A percentile compares a stretch with the other conserved stretches of the same genome.
Evolutionary conservation across 2,113 vertebrate species (phyloP).

Genomic region (Speoplatyrhinus poulsoni): DNA sequence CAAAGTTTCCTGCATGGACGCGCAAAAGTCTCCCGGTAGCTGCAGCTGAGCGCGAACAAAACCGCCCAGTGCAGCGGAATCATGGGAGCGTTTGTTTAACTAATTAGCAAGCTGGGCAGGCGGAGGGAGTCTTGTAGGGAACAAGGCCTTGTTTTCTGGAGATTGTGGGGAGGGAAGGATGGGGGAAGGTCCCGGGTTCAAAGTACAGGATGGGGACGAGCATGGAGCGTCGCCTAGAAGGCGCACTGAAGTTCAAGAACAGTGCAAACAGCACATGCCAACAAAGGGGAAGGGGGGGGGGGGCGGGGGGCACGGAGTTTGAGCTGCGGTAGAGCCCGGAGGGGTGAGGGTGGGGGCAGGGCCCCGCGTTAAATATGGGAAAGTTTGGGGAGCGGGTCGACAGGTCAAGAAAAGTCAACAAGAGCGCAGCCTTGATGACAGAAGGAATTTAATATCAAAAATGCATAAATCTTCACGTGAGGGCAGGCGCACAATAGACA

Average conservation of each 20-base stretch:
- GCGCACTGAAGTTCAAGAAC: constrained; percentile 98
- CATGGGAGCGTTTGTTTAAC: constrained; percentile 95
- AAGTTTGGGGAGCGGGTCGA: constrained; percentile 84
- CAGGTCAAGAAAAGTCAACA: constrained; percentile 98
- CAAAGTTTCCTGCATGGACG: constrained; percentile 85
- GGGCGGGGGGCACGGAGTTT: constrained; percentile 35
- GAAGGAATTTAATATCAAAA: constrained; percentile 98
- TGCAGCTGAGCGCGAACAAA: constrained; percentile 86
- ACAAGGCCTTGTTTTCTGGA: constrained; percentile 41
- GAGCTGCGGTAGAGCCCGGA: constrained; percentile 42
- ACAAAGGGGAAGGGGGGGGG: constrained; percentile 62
- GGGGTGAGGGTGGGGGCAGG: constrained; percentile 60
- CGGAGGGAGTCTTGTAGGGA: constrained; percentile 81
- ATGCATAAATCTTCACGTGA: constrained; percentile 95
- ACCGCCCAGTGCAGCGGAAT: constrained; percentile 70
- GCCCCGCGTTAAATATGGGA: constrained; percentile 90
- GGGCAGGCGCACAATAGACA: constrained; percentile 85
- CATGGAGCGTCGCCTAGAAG: constrained; percentile 75
- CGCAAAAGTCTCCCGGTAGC: constrained; percentile 70
- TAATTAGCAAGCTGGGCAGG: constrained; percentile 95
- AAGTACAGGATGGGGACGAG: constrained; percentile 81
- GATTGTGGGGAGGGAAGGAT: neutral
- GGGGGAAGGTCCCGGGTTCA: constrained; percentile 77
- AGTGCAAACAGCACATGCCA: constrained; percentile 92
- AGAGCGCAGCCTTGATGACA: constrained; percentile 89